Percentiles rank a stretch among this genome's conserved stretches.
These are phyloP conservation scores for Meloe dianella DNA, from an alignment of 2,888 invertebrate species.

Conservation along the genomic window DNA sequence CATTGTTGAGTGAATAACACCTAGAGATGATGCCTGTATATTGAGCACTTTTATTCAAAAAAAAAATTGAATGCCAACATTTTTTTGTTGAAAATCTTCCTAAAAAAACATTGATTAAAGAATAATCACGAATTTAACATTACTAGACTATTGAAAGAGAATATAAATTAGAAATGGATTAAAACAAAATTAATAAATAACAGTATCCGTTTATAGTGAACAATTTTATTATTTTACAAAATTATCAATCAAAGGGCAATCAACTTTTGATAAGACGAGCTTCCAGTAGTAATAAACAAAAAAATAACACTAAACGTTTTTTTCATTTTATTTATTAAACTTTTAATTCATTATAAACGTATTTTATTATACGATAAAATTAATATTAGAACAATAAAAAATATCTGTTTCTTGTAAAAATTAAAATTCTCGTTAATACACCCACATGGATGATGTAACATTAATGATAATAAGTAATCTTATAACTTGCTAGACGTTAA, in stretches of 20 bases:
- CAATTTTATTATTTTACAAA: background rate
- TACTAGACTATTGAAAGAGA: background rate
- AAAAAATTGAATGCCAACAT: too few species aligned
- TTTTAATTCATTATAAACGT: background rate
- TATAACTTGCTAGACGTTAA: background rate
- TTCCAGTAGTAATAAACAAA: background rate
- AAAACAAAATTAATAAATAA: background rate
- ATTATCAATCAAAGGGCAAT: conserved; percentile 9
- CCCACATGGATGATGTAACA: background rate
- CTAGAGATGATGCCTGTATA: too few species aligned
- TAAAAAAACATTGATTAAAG: background rate
- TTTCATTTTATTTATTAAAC: background rate
- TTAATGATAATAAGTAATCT: conserved; percentile 5
- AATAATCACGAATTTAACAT: background rate
- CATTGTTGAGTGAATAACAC: too few species aligned
- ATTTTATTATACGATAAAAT: background rate
- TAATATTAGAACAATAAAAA: background rate
- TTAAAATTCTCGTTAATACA: background rate
- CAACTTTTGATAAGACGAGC: background rate
- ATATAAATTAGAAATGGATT: background rate
- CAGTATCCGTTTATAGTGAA: background rate
- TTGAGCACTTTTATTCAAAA: too few species aligned
- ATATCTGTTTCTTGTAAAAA: background rate
- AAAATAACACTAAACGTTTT: too few species aligned
- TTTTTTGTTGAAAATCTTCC: background rate